These are phyloP conservation scores for Lasioglossum morio DNA, from an alignment of 2,888 invertebrate species.

Conservation along the genomic window DNA sequence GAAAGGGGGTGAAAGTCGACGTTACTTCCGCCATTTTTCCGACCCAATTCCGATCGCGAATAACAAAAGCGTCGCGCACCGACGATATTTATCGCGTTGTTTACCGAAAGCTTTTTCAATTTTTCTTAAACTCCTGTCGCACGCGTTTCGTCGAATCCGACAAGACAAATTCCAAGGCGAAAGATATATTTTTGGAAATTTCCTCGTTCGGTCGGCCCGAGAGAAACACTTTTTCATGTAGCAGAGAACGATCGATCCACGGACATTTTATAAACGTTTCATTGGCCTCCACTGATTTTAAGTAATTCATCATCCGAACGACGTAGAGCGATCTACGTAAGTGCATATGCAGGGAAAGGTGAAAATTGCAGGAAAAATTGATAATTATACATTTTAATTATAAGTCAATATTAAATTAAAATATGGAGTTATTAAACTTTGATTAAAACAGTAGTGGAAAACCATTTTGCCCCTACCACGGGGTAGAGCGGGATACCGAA, in stretches of 20 bases:
- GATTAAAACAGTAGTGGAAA: no score
- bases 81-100: slow-evolving; percentile 54
- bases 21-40: slow-evolving; percentile 6
- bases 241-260: slow-evolving; percentile 44
- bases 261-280: slow-evolving; percentile 69
- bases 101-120: slow-evolving; percentile 38
- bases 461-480: no score
- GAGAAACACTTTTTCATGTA: slow-evolving; percentile 39
- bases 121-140: slow-evolving; percentile 24
- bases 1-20: neutral
- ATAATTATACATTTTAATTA: neutral
- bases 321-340: slow-evolving; percentile 39
- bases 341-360: neutral
- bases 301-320: slow-evolving; percentile 16
- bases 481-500: no score
- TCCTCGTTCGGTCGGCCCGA: slow-evolving; percentile 11
- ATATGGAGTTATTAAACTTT: neutral
- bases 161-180: slow-evolving; percentile 5
- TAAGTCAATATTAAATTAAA: neutral
- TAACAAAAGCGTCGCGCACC: slow-evolving; percentile 28
- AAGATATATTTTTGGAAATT: slow-evolving; percentile 5
- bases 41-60: slow-evolving; percentile 40
- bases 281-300: slow-evolving; percentile 45
- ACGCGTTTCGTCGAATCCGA: neutral
- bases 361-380: no score